phyloP scores from a whole-genome alignment of 2,797 vertebrate genomes.

The Gambusia yucatana region DNA sequence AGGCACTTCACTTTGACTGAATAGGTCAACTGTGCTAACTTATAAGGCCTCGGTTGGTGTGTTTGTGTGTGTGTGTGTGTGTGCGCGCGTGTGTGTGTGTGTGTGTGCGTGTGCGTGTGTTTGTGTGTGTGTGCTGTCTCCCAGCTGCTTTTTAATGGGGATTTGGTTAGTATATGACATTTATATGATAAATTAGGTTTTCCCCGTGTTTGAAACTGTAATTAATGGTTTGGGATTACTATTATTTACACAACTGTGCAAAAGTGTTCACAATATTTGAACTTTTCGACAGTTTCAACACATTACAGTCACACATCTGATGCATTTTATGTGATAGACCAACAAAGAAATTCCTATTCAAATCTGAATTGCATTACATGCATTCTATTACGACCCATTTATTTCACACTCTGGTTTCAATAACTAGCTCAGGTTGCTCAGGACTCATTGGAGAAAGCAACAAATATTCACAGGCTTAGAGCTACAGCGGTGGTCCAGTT shows the following conservation, averaged over 20 bases:
- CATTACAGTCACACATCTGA: background rate
- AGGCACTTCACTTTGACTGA: constrained; percentile 45
- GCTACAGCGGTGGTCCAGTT: background rate
- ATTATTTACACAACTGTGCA: background rate
- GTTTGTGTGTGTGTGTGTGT: background rate
- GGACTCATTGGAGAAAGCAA: background rate
- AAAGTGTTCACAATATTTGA: background rate
- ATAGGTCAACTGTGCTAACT: constrained; percentile 30
- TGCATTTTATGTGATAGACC: background rate
- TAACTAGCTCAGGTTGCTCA: background rate
- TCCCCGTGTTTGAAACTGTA: constrained; percentile 50
- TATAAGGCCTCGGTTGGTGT: constrained; percentile 12
- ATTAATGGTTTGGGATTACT: constrained; percentile 36
- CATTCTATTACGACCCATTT: background rate
- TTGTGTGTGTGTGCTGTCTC: constrained; percentile 2
- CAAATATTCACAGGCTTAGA: background rate
- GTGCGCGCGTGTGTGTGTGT: background rate
- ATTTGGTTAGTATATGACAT: constrained; percentile 45
- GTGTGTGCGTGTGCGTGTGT: background rate
- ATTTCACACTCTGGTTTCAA: background rate
- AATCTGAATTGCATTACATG: background rate
- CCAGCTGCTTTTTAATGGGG: constrained; percentile 40
- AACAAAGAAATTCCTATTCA: background rate
- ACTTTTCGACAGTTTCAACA: background rate
- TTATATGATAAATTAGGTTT: constrained; percentile 56